phyloP scores from a whole-genome alignment of 2,113 vertebrate species.

The Nanorana parkeri region DNA sequence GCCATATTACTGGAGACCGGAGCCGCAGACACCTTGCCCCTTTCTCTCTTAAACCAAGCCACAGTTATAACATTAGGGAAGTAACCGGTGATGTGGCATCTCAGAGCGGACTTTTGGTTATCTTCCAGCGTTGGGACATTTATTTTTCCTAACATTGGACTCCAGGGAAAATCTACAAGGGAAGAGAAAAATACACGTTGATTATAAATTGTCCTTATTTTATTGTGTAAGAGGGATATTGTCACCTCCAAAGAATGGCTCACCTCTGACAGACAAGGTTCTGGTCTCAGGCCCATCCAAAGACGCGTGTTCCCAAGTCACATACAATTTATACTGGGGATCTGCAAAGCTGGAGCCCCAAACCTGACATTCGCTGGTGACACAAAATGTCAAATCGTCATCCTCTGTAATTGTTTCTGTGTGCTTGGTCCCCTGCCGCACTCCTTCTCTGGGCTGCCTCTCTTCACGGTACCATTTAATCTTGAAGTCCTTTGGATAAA shows the following conservation, averaged over 20 bases:
- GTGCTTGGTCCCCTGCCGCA: not conserved
- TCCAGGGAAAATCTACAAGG: constrained; percentile 1
- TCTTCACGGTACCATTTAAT: too few relatives aligned
- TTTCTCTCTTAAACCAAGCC: constrained; percentile 12
- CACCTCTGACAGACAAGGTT: not conserved
- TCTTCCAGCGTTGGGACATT: not conserved
- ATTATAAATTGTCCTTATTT: too few relatives aligned
- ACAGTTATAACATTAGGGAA: constrained; percentile 6
- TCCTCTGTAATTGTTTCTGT: not conserved
- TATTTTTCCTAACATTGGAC: not conserved
- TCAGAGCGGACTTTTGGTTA: not conserved
- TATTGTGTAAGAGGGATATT: too few relatives aligned
- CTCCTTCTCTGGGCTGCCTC: too few relatives aligned
- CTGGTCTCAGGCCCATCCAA: constrained; percentile 16
- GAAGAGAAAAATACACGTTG: not conserved
- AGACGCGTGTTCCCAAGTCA: constrained; percentile 29
- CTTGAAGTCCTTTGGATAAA: too few relatives aligned
- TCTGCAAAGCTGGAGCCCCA: not conserved
- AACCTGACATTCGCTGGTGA: not conserved
- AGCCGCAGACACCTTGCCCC: not conserved
- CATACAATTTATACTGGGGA: not conserved
- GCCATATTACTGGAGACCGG: too few relatives aligned
- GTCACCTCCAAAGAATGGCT: not conserved
- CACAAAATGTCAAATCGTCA: not conserved
- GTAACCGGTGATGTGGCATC: not conserved